Conservation (phyloP, 2,888 invertebrate genomes). For the Conistra vaccinii region DNA sequence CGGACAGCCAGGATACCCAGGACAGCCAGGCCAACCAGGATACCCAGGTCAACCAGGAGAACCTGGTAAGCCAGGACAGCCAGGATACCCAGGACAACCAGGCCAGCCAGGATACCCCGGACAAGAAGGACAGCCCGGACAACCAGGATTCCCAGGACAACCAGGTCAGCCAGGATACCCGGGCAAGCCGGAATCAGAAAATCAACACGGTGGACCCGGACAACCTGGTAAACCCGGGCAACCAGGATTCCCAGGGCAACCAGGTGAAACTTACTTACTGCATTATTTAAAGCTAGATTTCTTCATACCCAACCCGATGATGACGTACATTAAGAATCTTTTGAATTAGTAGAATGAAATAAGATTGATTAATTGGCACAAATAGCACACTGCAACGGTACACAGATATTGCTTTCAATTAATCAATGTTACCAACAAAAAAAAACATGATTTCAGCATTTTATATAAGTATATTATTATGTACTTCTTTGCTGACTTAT, state of each 20-base stretch:
- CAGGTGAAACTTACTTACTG: background rate
- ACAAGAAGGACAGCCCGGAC: conserved; percentile 30
- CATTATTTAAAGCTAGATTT: background rate
- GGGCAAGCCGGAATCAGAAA: conserved; percentile 10
- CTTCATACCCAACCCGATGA: background rate
- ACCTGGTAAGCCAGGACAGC: conserved; percentile 6
- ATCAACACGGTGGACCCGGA: conserved; percentile 6
- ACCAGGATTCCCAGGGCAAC: conserved; percentile 25
- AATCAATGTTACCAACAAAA: background rate
- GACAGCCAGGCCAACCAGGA: conserved; percentile 1
- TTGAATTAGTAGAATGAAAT: background rate
- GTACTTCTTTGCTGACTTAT: background rate
- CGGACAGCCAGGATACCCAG: conserved; percentile 54
- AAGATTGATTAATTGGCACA: background rate
- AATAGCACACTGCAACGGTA: background rate
- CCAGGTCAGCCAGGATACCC: conserved; percentile 28
- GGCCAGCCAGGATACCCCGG: conserved; percentile 14
- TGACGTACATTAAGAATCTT: background rate
- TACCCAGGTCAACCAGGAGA: conserved; percentile 17
- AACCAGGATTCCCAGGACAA: conserved; percentile 15
- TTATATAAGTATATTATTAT: background rate
- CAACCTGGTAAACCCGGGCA: conserved; percentile 13
- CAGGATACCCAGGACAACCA: conserved; percentile 26
- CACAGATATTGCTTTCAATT: background rate
- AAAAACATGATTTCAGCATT: background rate